Conservation (phyloP, 2,113 vertebrate genomes). For the Mormyrus iriodes region DNA sequence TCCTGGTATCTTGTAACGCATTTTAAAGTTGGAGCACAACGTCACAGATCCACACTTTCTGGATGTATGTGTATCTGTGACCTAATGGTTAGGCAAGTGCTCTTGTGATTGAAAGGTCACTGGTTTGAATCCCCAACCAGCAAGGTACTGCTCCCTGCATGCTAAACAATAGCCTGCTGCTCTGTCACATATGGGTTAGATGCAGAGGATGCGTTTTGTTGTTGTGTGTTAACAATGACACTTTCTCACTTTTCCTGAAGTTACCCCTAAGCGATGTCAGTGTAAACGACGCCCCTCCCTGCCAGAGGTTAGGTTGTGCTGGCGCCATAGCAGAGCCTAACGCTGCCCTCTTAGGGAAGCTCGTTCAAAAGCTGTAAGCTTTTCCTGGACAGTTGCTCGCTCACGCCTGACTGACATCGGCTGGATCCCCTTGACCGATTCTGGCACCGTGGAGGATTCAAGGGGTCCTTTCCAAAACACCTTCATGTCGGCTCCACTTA, state of each 20-base stretch:
- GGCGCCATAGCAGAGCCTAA: background rate
- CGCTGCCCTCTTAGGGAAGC: background rate
- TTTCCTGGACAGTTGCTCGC: background rate
- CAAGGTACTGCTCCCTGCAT: background rate
- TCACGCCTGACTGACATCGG: constrained; percentile 48
- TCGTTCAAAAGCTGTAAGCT: background rate
- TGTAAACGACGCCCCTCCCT: background rate
- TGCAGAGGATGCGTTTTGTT: background rate
- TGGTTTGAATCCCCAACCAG: background rate
- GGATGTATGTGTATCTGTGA: background rate
- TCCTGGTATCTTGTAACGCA: background rate
- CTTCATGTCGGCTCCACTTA: constrained; percentile 30
- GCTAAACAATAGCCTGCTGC: background rate
- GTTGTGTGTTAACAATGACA: background rate
- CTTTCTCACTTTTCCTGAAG: background rate
- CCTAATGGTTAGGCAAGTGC: background rate
- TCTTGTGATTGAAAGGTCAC: background rate
- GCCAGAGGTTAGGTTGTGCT: background rate
- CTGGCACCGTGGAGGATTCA: constrained; percentile 34
- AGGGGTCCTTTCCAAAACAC: constrained; percentile 21
- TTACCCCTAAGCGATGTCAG: background rate
- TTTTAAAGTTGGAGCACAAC: background rate
- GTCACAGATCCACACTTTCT: background rate
- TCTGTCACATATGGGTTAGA: background rate
- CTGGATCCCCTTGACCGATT: constrained; percentile 55